These are phyloP conservation scores for Spodoptera litura DNA, from an alignment of 1,140 invertebrate species.

Conservation along the genomic window DNA sequence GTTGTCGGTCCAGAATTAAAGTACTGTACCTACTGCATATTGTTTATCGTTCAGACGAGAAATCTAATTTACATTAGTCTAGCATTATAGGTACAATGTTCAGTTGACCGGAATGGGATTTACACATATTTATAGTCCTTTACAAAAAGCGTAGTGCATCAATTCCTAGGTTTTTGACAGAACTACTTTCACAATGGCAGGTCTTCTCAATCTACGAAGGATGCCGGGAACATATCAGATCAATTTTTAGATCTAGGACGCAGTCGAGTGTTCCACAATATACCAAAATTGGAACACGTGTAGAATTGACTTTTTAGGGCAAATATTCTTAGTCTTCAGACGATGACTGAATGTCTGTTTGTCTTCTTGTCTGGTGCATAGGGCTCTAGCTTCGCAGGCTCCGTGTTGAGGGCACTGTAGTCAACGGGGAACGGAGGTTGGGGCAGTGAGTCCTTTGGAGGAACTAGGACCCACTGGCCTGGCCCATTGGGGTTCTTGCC, in stretches of 20 bases:
- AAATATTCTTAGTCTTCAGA: slow-evolving; percentile 76
- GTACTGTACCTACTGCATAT: background rate
- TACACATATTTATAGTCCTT: slow-evolving; percentile 8
- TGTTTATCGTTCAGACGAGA: slow-evolving; percentile 10
- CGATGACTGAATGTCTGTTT: slow-evolving; percentile 90
- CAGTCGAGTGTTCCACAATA: slow-evolving; percentile 7
- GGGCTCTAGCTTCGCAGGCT: slow-evolving; percentile 89
- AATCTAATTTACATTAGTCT: background rate
- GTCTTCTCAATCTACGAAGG: slow-evolving; percentile 9
- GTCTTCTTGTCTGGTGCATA: slow-evolving; percentile 89
- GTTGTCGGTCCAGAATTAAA: slow-evolving; percentile 6
- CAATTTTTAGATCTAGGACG: slow-evolving; percentile 19
- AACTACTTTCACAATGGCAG: slow-evolving; percentile 29
- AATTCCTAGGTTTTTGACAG: slow-evolving; percentile 26
- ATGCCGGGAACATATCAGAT: slow-evolving; percentile 19
- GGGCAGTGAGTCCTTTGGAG: slow-evolving; percentile 86
- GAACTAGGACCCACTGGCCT: slow-evolving; percentile 90
- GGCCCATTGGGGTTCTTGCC: slow-evolving; percentile 90
- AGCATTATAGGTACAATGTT: slow-evolving; percentile 13
- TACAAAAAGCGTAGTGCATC: slow-evolving; percentile 25
- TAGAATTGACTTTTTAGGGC: slow-evolving; percentile 28
- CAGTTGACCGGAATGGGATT: background rate
- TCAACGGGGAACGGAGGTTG: slow-evolving; percentile 90
- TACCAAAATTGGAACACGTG: slow-evolving; percentile 32
- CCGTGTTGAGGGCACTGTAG: slow-evolving; percentile 90